Conservation (phyloP, 2,888 invertebrate species). For the Drosophila hamatofila region DNA sequence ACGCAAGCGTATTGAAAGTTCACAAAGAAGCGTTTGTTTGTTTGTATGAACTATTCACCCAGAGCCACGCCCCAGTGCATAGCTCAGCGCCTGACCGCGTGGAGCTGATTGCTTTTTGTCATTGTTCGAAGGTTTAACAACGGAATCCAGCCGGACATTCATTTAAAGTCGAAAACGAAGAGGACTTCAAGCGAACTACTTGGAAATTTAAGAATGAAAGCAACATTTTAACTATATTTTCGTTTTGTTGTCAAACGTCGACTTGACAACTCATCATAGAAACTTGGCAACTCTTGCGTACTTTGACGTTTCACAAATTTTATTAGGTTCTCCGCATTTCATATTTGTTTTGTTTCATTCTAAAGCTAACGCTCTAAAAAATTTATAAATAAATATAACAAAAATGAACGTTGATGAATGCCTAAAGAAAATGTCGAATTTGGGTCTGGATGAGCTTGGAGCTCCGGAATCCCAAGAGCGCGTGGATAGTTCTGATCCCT, state of each 20-base stretch:
- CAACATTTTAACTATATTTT: no score
- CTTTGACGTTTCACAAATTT: background rate
- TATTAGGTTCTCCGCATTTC: background rate
- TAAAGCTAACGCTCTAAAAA: background rate
- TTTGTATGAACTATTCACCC: constrained; percentile 20
- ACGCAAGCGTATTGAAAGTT: constrained; percentile 40
- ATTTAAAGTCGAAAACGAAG: background rate
- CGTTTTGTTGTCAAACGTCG: no score
- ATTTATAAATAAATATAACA: background rate
- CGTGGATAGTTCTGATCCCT: background rate
- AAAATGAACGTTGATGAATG: constrained; percentile 24
- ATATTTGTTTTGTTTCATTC: background rate
- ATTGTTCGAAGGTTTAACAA: constrained; percentile 36
- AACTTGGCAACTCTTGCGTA: background rate
- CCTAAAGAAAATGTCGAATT: constrained; percentile 8
- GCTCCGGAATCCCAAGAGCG: background rate
- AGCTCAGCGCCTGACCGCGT: constrained; percentile 1
- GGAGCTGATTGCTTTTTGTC: constrained; percentile 42
- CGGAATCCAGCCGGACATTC: background rate
- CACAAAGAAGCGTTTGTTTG: constrained; percentile 40
- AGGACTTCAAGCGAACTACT: background rate
- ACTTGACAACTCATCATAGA: background rate
- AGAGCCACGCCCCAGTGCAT: background rate
- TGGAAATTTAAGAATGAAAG: no score
- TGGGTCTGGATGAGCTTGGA: constrained; percentile 6